phyloP scores from a whole-genome alignment of 2,888 invertebrate genomes.

The Neoscelio sp. region DNA sequence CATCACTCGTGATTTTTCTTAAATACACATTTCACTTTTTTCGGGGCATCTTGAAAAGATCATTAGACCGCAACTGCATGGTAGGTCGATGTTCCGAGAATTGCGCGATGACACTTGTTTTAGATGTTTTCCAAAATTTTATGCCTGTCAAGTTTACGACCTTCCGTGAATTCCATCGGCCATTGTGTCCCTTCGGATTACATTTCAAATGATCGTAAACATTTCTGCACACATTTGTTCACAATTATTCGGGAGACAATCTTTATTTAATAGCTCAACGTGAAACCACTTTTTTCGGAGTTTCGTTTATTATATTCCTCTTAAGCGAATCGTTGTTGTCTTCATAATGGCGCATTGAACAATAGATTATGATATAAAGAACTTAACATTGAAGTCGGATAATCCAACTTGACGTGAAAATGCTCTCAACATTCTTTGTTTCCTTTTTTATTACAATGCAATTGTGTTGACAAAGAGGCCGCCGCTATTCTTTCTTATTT shows the following conservation, averaged over 20 bases:
- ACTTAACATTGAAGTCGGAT: slow-evolving; percentile 19
- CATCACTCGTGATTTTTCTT: neutral
- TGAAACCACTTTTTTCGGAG: too few relatives aligned
- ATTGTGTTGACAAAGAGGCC: too few relatives aligned
- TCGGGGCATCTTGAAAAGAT: too few relatives aligned
- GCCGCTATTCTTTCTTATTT: too few relatives aligned
- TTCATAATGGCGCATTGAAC: too few relatives aligned
- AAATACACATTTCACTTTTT: neutral
- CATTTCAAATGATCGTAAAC: neutral
- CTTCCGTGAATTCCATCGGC: neutral
- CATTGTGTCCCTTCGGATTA: neutral
- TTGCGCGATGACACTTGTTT: slow-evolving; percentile 6
- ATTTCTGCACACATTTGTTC: slow-evolving; percentile 8
- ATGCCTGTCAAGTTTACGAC: slow-evolving; percentile 7
- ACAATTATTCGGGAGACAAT: neutral
- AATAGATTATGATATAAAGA: slow-evolving; percentile 31
- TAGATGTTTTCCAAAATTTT: slow-evolving; percentile 4
- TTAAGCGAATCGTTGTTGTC: too few relatives aligned
- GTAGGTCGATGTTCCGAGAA: neutral
- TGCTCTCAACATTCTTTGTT: slow-evolving; percentile 2
- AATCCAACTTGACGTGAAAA: slow-evolving; percentile 35
- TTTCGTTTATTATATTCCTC: too few relatives aligned
- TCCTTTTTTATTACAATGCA: too few relatives aligned
- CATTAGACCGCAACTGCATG: neutral
- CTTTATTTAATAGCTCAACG: neutral